phyloP scores from a whole-genome alignment of 2,797 vertebrate species.

The Characodon lateralis region DNA sequence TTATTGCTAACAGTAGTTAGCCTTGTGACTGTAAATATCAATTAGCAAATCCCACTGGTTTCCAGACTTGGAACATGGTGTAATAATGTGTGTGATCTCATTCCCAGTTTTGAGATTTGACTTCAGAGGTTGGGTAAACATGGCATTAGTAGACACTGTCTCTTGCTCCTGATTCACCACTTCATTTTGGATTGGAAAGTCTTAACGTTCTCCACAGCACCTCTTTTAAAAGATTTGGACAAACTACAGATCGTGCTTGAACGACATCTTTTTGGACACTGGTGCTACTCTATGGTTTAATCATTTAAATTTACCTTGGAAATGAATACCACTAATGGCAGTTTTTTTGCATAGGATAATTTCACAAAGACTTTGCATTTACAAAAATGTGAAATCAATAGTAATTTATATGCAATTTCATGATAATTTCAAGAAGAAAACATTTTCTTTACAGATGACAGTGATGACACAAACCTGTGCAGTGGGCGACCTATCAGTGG shows the following conservation, averaged over 20 bases:
- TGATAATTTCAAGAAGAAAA: neutral
- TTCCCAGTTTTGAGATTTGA: neutral
- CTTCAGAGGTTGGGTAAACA: neutral
- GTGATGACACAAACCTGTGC: slow-evolving; percentile 88
- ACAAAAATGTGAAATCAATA: neutral
- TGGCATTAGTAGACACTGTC: neutral
- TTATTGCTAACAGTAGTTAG: too few species aligned
- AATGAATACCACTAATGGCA: neutral
- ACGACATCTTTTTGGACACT: neutral
- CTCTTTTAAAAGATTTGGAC: neutral
- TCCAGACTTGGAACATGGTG: too few species aligned
- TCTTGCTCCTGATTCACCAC: too few species aligned
- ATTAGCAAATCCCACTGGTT: too few species aligned
- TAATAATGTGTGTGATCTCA: neutral
- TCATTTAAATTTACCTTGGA: neutral
- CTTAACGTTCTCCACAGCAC: neutral
- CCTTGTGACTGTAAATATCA: too few species aligned
- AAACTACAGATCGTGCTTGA: neutral
- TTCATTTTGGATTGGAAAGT: too few species aligned
- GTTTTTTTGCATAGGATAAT: neutral
- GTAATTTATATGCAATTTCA: neutral
- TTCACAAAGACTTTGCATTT: neutral
- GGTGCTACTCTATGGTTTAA: neutral
- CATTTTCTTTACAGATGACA: slow-evolving; percentile 69
- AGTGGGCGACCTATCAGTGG: slow-evolving; percentile 85